Evolutionary conservation across 2,888 invertebrate genomes (phyloP).

Genomic region (Carcina quercana): DNA sequence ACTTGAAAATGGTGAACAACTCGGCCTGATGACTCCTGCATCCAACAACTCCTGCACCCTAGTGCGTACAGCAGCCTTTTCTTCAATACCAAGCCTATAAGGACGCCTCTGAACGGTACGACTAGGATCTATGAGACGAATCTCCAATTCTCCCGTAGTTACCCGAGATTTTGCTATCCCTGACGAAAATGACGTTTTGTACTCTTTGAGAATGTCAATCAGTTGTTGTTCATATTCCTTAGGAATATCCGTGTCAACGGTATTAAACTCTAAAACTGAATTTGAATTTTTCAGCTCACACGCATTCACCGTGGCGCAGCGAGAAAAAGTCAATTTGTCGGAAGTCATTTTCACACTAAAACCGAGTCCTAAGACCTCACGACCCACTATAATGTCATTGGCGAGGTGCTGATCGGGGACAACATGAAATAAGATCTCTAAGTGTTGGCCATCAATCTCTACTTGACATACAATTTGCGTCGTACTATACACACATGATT

Average conservation of each 20-base stretch:
- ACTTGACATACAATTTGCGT: slow-evolving; percentile 8
- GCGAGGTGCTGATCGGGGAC: slow-evolving; percentile 4
- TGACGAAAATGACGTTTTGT: neutral
- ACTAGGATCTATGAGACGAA: slow-evolving; percentile 3
- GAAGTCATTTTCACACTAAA: neutral
- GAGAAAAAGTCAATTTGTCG: neutral
- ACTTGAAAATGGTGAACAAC: slow-evolving; percentile 13
- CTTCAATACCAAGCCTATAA: slow-evolving; percentile 6
- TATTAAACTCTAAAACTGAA: neutral
- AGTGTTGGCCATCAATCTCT: neutral
- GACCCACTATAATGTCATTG: neutral
- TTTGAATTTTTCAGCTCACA: neutral
- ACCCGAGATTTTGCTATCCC: slow-evolving; percentile 2
- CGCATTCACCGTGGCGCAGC: neutral
- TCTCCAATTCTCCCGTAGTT: slow-evolving; percentile 11
- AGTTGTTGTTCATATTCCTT: neutral
- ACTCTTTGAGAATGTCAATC: neutral
- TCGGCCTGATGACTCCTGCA: neutral
- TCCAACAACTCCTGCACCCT: neutral
- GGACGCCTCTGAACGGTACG: slow-evolving; percentile 13
- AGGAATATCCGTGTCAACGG: neutral
- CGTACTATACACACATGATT: slow-evolving; percentile 7
- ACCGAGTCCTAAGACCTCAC: neutral
- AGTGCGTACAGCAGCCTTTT: slow-evolving; percentile 3
- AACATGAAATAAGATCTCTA: slow-evolving; percentile 10